phyloP scores from a whole-genome alignment of 2,888 invertebrate genomes.

The Perdita meconis region DNA sequence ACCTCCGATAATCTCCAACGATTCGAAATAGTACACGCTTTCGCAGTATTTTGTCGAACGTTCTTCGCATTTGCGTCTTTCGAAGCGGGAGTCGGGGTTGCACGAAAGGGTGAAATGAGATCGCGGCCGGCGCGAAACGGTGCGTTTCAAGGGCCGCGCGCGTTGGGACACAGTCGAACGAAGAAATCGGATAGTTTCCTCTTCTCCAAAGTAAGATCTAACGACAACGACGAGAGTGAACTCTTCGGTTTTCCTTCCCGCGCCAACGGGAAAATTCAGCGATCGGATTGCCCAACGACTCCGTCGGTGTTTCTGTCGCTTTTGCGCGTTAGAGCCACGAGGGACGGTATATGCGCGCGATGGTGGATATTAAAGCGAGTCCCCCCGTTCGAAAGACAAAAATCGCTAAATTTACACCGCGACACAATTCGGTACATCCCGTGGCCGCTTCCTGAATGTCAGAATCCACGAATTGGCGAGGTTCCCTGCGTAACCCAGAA shows the following conservation, averaged over 20 bases:
- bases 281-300: not conserved
- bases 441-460: slow-evolving; percentile 32
- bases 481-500: slow-evolving; percentile 38
- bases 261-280: not conserved
- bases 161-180: not conserved
- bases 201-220: too few relatives aligned
- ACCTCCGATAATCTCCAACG: too few relatives aligned
- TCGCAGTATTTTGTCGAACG: too few relatives aligned
- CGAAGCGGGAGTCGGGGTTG: too few relatives aligned
- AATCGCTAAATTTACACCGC: slow-evolving; percentile 53
- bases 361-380: slow-evolving; percentile 10
- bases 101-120: slow-evolving; percentile 48
- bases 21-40: too few relatives aligned
- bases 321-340: slow-evolving; percentile 16
- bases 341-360: not conserved
- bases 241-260: too few relatives aligned
- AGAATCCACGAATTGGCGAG: slow-evolving; percentile 36
- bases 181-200: not conserved
- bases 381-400: slow-evolving; percentile 29
- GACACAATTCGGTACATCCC: slow-evolving; percentile 43
- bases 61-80: too few relatives aligned
- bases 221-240: too few relatives aligned
- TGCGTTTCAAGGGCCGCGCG: not conserved
- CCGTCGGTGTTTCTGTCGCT: slow-evolving; percentile 1
- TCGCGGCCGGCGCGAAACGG: slow-evolving; percentile 34